Evolutionary conservation across 2,888 invertebrate genomes (phyloP), one percentile per base, ranked within the genome.

Genomic region (Polietes domitor): DNA sequence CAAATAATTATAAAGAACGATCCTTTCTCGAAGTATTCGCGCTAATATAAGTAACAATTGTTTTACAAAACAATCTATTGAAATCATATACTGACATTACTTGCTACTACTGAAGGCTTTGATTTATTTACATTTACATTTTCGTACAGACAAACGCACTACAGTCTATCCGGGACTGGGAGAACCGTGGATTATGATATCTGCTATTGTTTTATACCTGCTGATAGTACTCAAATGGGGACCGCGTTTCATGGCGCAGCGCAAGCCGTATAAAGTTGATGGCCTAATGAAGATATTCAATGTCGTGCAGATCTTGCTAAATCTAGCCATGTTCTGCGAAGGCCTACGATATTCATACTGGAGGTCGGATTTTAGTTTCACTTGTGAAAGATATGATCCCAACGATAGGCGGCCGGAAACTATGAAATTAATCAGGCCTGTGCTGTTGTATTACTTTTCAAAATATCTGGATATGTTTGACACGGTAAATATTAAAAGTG

Each of bases 151-250:
- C 32, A 41, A 73, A 70, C 83, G 80, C 5, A n/a, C 74, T n/a
- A n/a, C n/a, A 15, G 3, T 2, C 19, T 70, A 80, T 63, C 80
- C 80, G 4, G 28, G 80, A 6, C 7, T 80, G 1, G 70, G 74
- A 1, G 68, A 17, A 0, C 70, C 73, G 5, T 83, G 70, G 80
- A 65, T 32, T 1, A 77, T 77, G 80, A 0, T 97, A 0, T 15
- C 5, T 21, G 0, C 3, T 15, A 68, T 68, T 2, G 0, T 5
- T 6, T 0, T 43, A 12, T 68, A 97, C 90, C 92, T 96, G 5
- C 93, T 95, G 88, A 94, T 96, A 86, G 95, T 96, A 0, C 92
- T 94, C 43, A 94, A 94, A 88, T 92, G 94, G 90, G 97, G 97
- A 0, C 97, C 97, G 0, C 91, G 92, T 50, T 61, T 76, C 3